Conservation (phyloP, 1,140 invertebrate genomes). For the Portunus trituberculatus region DNA sequence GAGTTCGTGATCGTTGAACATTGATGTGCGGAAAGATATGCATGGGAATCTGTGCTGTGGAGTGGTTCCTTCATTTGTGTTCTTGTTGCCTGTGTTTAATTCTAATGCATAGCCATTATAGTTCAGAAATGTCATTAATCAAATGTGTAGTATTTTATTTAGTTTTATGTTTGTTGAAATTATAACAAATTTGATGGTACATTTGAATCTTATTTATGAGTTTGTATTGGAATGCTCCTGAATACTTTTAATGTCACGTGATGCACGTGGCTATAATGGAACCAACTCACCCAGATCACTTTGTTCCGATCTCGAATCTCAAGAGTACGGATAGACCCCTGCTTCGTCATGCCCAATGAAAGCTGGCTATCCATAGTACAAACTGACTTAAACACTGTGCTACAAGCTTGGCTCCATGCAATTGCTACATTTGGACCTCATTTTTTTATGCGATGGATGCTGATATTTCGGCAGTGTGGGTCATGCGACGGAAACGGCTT, state of each 20-base stretch:
- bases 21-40: slow-evolving; percentile 30
- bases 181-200: background rate
- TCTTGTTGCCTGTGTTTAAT: background rate
- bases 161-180: background rate
- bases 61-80: background rate
- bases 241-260: background rate
- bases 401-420: slow-evolving; percentile 76
- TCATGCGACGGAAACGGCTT: slow-evolving; percentile 59
- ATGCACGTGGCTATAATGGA: background rate
- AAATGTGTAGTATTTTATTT: background rate
- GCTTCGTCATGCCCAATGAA: slow-evolving; percentile 67
- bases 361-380: slow-evolving; percentile 76
- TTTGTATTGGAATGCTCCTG: background rate
- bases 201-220: background rate
- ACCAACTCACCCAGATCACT: background rate
- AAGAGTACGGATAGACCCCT: slow-evolving; percentile 59
- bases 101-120: background rate
- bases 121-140: background rate
- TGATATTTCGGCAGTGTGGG: slow-evolving; percentile 68
- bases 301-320: slow-evolving; percentile 51
- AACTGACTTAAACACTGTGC: slow-evolving; percentile 76
- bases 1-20: slow-evolving; percentile 49
- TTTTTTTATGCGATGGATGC: slow-evolving; percentile 73
- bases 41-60: background rate
- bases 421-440: slow-evolving; percentile 75